Conservation (phyloP, 2,888 invertebrate genomes). For the Hirudinaria manillensis region DNA sequence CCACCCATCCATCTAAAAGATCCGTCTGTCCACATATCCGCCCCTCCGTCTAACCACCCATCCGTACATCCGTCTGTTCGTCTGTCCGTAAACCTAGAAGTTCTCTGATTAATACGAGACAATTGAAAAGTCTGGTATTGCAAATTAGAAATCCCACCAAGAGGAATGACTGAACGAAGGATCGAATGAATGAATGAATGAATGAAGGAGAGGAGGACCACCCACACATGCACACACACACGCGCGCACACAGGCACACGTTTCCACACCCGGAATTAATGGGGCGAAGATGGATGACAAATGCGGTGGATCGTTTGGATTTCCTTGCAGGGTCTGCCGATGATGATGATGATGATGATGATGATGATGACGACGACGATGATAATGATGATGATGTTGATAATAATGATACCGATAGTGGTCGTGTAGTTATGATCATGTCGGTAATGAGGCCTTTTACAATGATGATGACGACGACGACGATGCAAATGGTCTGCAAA, state of each 20-base stretch:
- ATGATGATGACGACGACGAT: neutral
- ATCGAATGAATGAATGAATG: too few species aligned
- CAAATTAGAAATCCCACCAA: too few species aligned
- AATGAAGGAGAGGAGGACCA: too few species aligned
- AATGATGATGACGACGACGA: conserved; percentile 15
- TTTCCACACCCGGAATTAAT: neutral
- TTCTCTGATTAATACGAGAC: too few species aligned
- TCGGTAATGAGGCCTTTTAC: neutral
- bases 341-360: conserved; percentile 26
- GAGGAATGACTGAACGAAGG: too few species aligned
- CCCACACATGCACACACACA: neutral
- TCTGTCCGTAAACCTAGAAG: neutral
- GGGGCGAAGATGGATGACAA: neutral
- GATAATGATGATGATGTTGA: neutral
- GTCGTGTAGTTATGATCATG: conserved; percentile 1
- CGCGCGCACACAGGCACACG: neutral
- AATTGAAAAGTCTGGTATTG: too few species aligned
- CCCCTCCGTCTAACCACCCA: too few species aligned
- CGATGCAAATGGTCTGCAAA: too few species aligned
- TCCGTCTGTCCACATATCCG: too few species aligned
- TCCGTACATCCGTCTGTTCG: too few species aligned
- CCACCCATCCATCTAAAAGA: too few species aligned
- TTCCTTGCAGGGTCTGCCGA: neutral
- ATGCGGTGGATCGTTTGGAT: neutral
- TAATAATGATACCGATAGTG: conserved; percentile 11